These are phyloP conservation scores for Agrilus planipennis DNA, from an alignment of 1,140 invertebrate species.

Conservation along the genomic window DNA sequence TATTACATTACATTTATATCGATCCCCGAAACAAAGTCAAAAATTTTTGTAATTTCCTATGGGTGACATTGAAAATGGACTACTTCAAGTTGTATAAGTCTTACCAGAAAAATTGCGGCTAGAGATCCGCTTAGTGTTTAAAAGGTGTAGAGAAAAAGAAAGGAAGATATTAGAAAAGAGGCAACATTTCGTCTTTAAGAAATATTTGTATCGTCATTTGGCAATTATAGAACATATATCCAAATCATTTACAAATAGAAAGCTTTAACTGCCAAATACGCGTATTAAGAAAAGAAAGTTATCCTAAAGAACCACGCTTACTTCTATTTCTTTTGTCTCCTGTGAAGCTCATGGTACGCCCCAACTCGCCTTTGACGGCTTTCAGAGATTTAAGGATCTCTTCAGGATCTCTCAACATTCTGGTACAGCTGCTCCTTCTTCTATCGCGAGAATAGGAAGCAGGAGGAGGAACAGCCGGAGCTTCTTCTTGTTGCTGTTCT, in stretches of 20 bases:
- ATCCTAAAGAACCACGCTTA: slow-evolving; percentile 38
- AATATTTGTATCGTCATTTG: neutral
- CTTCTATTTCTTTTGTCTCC: slow-evolving; percentile 47
- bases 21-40: no score
- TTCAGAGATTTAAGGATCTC: slow-evolving; percentile 68
- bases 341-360: slow-evolving; percentile 63
- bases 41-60: no score
- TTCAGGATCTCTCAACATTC: slow-evolving; percentile 59
- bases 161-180: slow-evolving; percentile 18
- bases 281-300: slow-evolving; percentile 8
- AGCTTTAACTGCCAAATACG: slow-evolving; percentile 4
- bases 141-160: slow-evolving; percentile 20
- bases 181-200: neutral
- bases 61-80: no score
- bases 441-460: slow-evolving; percentile 51
- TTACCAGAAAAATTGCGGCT: slow-evolving; percentile 14
- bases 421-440: slow-evolving; percentile 63
- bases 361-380: slow-evolving; percentile 65
- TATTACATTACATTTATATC: no score
- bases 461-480: slow-evolving; percentile 39
- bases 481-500: slow-evolving; percentile 35
- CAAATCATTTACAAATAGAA: neutral
- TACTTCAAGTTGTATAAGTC: no score
- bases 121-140: slow-evolving; percentile 24
- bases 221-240: neutral